phyloP scores from a whole-genome alignment of 2,113 vertebrate species.

The Oophaga pumilio region DNA sequence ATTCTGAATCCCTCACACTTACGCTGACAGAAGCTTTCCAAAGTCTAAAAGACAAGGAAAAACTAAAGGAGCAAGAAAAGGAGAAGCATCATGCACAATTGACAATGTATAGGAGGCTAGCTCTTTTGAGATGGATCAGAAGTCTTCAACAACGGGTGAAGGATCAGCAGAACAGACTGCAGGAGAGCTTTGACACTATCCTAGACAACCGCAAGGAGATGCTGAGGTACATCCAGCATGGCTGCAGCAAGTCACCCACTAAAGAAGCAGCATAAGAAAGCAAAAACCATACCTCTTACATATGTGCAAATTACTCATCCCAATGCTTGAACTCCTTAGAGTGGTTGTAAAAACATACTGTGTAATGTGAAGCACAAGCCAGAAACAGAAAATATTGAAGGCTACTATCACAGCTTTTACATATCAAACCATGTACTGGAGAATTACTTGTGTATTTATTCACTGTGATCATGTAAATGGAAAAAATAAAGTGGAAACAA shows the following conservation, averaged over 20 bases:
- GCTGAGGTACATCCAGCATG: slow-evolving; percentile 82
- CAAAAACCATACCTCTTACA: not conserved
- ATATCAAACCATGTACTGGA: not conserved
- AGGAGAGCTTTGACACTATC: slow-evolving; percentile 94
- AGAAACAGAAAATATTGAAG: not conserved
- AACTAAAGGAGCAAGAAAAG: slow-evolving; percentile 93
- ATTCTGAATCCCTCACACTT: slow-evolving; percentile 69
- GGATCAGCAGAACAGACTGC: slow-evolving; percentile 92
- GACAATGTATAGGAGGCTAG: slow-evolving; percentile 95
- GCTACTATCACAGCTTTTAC: not conserved
- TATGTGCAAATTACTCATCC: not conserved
- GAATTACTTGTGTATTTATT: slow-evolving; percentile 5
- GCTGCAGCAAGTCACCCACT: slow-evolving; percentile 44
- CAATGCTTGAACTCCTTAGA: not conserved
- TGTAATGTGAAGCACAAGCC: not conserved
- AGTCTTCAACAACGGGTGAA: slow-evolving; percentile 83
- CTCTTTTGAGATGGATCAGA: slow-evolving; percentile 92
- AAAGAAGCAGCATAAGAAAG: slow-evolving; percentile 45
- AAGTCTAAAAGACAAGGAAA: slow-evolving; percentile 86
- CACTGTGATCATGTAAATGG: not conserved
- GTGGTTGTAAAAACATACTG: not conserved
- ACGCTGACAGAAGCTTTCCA: slow-evolving; percentile 83
- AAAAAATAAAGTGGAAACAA: slow-evolving; percentile 12
- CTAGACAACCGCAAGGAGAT: slow-evolving; percentile 93
- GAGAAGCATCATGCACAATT: slow-evolving; percentile 93